Conservation (phyloP, 2,113 vertebrate species). For the Scartelaos histophorus region DNA sequence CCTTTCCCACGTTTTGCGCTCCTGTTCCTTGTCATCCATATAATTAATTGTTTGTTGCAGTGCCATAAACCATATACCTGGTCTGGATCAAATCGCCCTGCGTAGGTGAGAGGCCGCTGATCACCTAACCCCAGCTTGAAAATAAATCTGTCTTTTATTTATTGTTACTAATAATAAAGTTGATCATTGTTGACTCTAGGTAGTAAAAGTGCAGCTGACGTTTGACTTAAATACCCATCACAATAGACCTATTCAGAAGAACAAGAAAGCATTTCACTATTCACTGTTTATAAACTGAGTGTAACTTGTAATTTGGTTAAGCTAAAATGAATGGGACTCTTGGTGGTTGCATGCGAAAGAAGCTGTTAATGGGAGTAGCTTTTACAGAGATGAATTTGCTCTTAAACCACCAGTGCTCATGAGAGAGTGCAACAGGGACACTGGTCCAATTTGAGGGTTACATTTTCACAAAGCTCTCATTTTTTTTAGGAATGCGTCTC, state of each 20-base stretch:
- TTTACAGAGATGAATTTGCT: slow-evolving; percentile 14
- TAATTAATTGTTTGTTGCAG: slow-evolving; percentile 42
- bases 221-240: slow-evolving; percentile 20
- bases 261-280: slow-evolving; percentile 28
- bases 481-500: slow-evolving; percentile 46
- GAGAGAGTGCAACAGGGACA: background rate
- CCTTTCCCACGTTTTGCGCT: slow-evolving; percentile 33
- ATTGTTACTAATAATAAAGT: slow-evolving; percentile 52
- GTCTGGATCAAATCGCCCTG: slow-evolving; percentile 36
- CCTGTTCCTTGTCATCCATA: slow-evolving; percentile 14
- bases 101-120: slow-evolving; percentile 6
- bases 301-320: slow-evolving; percentile 36
- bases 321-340: slow-evolving; percentile 18
- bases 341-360: slow-evolving; percentile 1
- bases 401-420: background rate
- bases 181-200: slow-evolving; percentile 43
- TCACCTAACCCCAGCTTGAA: slow-evolving; percentile 11
- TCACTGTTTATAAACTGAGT: slow-evolving; percentile 38
- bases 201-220: slow-evolving; percentile 47
- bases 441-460: slow-evolving; percentile 27
- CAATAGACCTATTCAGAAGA: slow-evolving; percentile 43
- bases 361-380: slow-evolving; percentile 6
- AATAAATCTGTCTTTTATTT: slow-evolving; percentile 60
- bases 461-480: slow-evolving; percentile 48
- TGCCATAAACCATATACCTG: slow-evolving; percentile 40